Evolutionary conservation across 2,113 vertebrate genomes (phyloP).

Genomic region (Lepisosteus oculatus): DNA sequence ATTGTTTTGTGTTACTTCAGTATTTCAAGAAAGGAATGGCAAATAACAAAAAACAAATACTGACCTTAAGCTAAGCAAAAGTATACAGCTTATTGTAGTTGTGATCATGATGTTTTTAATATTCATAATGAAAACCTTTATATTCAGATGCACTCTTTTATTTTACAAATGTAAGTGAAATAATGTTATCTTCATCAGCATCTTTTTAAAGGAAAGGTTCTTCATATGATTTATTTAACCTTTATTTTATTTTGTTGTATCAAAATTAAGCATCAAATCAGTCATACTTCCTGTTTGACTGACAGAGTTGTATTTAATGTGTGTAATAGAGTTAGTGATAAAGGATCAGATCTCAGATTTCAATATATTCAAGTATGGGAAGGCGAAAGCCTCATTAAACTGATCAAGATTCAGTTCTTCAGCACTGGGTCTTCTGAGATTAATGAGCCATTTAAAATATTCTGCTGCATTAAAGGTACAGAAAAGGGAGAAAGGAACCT

Average conservation of each 20-base stretch:
- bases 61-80: too few relatives aligned
- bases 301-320: neutral
- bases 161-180: too few relatives aligned
- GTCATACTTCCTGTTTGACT: neutral
- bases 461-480: conserved; percentile 3
- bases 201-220: neutral
- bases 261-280: neutral
- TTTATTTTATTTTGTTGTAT: neutral
- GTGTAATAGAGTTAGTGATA: neutral
- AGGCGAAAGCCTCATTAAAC: neutral
- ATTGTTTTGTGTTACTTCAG: neutral
- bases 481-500: neutral
- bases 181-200: too few relatives aligned
- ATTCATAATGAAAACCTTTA: too few relatives aligned
- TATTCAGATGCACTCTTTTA: too few relatives aligned
- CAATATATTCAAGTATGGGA: neutral
- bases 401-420: conserved; percentile 4
- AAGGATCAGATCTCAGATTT: neutral
- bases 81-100: too few relatives aligned
- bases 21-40: neutral
- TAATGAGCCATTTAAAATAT: conserved; percentile 13
- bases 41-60: too few relatives aligned
- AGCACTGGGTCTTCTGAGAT: neutral
- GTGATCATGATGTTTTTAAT: too few relatives aligned
- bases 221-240: neutral